phyloP scores from a whole-genome alignment of 2,113 vertebrate species.

The Campylorhamphus procurvoides region DNA sequence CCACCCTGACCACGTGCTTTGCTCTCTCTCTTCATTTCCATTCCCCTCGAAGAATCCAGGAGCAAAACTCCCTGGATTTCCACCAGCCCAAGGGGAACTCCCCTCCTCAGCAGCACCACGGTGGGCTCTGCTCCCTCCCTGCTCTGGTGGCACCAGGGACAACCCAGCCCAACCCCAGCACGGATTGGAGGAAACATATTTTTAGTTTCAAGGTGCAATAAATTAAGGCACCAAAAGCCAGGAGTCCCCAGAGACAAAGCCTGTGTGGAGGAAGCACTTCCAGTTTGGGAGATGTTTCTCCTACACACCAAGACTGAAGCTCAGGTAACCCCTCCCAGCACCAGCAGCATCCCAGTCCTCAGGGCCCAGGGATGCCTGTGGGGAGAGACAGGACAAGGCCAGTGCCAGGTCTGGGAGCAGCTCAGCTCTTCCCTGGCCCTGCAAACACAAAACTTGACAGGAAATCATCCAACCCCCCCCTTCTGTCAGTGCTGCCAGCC shows the following conservation, averaged over 20 bases:
- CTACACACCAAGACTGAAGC: background rate
- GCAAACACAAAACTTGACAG: background rate
- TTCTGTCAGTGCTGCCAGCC: background rate
- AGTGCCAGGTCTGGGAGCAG: background rate
- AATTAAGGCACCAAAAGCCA: conserved; percentile 21
- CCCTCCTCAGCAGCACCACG: background rate
- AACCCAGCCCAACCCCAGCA: background rate
- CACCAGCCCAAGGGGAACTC: accelerated
- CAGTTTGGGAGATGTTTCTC: background rate
- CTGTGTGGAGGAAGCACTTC: background rate
- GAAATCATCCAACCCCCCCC: background rate
- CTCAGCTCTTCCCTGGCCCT: background rate
- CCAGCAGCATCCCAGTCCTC: background rate
- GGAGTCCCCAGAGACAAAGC: background rate
- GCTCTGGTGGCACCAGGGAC: background rate
- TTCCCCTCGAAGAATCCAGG: background rate
- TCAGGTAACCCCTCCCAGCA: background rate
- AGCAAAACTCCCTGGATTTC: background rate
- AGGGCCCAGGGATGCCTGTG: background rate
- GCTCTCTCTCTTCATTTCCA: background rate
- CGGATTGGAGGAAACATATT: background rate
- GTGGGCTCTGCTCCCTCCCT: background rate
- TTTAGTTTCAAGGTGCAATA: background rate
- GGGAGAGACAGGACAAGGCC: background rate
- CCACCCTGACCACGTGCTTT: background rate